phyloP scores from a whole-genome alignment of 2,113 vertebrate species.

The Peromyscus leucopus region DNA sequence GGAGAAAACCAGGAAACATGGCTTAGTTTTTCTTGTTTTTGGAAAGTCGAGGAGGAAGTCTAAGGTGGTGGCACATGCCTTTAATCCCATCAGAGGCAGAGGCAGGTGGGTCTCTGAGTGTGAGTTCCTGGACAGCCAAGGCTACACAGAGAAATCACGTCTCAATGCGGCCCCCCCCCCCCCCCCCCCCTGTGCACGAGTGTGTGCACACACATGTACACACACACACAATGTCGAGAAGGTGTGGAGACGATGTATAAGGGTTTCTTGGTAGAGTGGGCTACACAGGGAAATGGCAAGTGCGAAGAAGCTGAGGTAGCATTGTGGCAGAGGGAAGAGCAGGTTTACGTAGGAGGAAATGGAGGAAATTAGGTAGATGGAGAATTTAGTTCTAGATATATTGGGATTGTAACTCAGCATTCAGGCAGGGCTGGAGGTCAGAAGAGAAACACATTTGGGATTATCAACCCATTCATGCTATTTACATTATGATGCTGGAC shows the following conservation, averaged over 20 bases:
- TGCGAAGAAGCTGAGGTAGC: not conserved
- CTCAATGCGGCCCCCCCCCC: no score
- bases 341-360: not conserved
- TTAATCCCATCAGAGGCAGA: not conserved
- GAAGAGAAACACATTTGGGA: conserved; percentile 5
- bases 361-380: not conserved
- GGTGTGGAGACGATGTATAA: not conserved
- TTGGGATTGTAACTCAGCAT: not conserved
- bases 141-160: not conserved
- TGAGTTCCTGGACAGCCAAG: not conserved
- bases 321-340: not conserved
- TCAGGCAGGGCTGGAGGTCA: conserved; percentile 36
- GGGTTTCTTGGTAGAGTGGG: not conserved
- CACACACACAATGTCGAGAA: not conserved
- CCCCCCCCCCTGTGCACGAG: no score
- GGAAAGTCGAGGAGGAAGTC: not conserved
- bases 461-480: not conserved
- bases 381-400: not conserved
- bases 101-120: not conserved
- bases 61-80: not conserved
- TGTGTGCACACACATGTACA: no score
- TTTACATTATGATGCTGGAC: not conserved
- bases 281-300: not conserved
- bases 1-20: not conserved
- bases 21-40: not conserved